Evolutionary conservation across 2,113 vertebrate species (phyloP), one percentile per base, ranked within the genome.

Genomic region (Leptobrachium ailaonicum): DNA sequence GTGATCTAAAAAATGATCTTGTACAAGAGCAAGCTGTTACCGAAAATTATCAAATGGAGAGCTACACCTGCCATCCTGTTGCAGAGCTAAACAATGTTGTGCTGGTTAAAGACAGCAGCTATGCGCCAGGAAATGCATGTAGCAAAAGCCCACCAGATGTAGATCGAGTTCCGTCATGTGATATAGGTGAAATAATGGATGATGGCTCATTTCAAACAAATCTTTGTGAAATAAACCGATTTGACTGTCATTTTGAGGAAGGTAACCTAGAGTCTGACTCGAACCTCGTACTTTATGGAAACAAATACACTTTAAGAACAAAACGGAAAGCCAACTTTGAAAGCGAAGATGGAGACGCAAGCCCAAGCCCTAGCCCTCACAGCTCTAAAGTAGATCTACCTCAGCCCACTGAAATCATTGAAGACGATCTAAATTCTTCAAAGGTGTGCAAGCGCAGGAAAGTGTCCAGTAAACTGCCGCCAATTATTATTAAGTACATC

Each of bases 401-500:
- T 85, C 86, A 91, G 73, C 83, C 87, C 0, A 77, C 86, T 66
- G 91, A 91, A 89, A 83, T 87, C 79, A 84, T 87, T 87, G 92
- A 92, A 90, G 90, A 90, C 87, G 89, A 87, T 89, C 41, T 67
- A 41, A 45, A 41, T 41, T 83, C 87, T 90, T 82, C 91, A 53
- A 97, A 96, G 85, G 87, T 90, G 85, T 92, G 94, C 88, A 98
- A 98, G 87, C 93, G 96, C 60, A 92, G 95, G 80, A 98, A 93
- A 86, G 86, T 95, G 84, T 92, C 92, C 73, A 95, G 94, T 89
- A 98, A 97, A 83, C 90, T 99, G 71, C 96, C 97, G 32, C 97
- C 98, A 60, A 92, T 99, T 83, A 97, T 99, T 84, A 99, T 99
- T 85, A 99, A 99, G 86, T 99, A 99, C 86, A 99, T 99, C 85